These are phyloP conservation scores for Campylorhamphus procurvoides DNA, from an alignment of 2,113 vertebrate genomes.

Conservation along the genomic window DNA sequence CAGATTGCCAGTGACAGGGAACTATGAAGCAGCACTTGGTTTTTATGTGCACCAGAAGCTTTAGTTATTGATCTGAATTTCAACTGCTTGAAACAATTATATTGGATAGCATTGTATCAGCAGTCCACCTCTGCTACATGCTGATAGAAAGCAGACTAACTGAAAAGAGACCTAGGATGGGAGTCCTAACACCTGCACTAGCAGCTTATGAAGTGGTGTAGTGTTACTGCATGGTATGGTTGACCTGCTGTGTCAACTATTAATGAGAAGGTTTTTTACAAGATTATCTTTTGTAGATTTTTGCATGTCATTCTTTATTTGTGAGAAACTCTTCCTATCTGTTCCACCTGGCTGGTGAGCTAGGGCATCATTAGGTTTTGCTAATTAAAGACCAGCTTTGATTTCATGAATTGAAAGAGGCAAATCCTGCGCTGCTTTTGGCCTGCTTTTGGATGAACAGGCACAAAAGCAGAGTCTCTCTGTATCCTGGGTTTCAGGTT, in stretches of 20 bases:
- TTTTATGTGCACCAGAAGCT: neutral
- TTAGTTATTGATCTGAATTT: neutral
- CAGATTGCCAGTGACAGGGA: neutral
- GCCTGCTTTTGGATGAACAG: neutral
- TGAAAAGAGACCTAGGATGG: neutral
- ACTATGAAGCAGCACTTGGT: neutral
- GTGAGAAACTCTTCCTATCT: neutral
- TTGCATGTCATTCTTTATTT: neutral
- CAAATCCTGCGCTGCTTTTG: neutral
- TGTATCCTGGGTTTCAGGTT: neutral
- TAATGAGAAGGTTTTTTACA: conserved; percentile 30
- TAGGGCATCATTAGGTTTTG: neutral
- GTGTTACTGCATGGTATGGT: neutral
- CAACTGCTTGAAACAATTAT: neutral
- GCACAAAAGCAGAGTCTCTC: neutral
- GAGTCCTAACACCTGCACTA: neutral
- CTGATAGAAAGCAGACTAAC: neutral
- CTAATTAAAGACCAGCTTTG: neutral
- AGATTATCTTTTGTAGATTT: conserved; percentile 10
- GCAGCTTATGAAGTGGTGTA: neutral
- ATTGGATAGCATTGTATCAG: neutral
- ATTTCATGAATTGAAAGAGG: neutral
- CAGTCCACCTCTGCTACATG: neutral
- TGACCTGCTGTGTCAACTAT: neutral
- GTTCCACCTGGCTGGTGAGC: neutral